Evolutionary conservation across 1,140 invertebrate species (phyloP).

Genomic region (Sinonovacula constricta): DNA sequence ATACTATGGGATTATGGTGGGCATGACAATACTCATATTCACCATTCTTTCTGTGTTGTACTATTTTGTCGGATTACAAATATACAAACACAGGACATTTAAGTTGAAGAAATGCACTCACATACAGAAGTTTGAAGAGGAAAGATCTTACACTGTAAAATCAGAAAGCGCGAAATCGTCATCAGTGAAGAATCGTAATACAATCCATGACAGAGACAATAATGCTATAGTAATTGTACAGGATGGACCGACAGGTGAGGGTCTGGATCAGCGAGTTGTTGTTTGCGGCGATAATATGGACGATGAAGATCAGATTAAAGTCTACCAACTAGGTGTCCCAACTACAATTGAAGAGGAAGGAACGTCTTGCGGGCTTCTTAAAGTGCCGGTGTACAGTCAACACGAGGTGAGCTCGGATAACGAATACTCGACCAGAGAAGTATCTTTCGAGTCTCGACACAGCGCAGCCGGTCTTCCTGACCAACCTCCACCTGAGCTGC

Average conservation of each 20-base stretch:
- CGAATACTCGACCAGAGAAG: neutral
- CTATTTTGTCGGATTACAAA: constrained; percentile 29
- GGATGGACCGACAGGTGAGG: neutral
- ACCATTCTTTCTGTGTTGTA: constrained; percentile 18
- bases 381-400: neutral
- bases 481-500: neutral
- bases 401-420: neutral
- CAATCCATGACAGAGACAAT: neutral
- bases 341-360: neutral
- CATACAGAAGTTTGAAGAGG: neutral
- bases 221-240: neutral
- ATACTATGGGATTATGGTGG: constrained; percentile 13
- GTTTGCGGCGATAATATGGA: too few species aligned
- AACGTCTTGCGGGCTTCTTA: neutral
- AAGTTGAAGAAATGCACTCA: neutral
- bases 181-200: neutral
- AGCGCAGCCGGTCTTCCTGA: neutral
- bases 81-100: constrained; percentile 36
- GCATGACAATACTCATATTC: constrained; percentile 16
- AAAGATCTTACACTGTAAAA: neutral
- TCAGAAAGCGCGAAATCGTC: neutral
- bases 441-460: neutral
- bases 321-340: neutral
- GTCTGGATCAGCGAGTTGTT: neutral
- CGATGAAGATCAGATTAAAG: too few species aligned